A percentile compares a stretch with the other conserved stretches of the same genome.
Conservation (phyloP, 1,140 invertebrate genomes). For the Drepana arcuata region DNA sequence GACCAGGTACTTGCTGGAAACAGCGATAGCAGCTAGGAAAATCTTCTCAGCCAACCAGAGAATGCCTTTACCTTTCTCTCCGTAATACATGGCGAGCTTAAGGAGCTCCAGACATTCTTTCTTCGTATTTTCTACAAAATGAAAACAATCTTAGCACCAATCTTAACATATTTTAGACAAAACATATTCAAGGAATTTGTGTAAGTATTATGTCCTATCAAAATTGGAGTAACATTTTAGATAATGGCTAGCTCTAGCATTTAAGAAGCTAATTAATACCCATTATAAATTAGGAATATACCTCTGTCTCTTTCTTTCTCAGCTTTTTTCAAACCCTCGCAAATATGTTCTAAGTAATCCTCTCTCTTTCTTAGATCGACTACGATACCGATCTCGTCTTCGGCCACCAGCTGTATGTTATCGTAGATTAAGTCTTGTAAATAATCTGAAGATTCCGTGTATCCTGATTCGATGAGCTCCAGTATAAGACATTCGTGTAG, state of each 20-base stretch:
- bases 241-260: too few species aligned
- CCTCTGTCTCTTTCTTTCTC: conserved; percentile 56
- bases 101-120: conserved; percentile 58
- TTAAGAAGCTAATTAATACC: too few species aligned
- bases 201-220: too few species aligned
- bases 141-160: too few species aligned
- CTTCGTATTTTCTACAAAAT: conserved; percentile 43
- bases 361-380: conserved; percentile 53
- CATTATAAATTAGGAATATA: too few species aligned
- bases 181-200: too few species aligned
- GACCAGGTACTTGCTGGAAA: conserved; percentile 46
- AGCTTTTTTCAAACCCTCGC: conserved; percentile 42
- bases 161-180: too few species aligned
- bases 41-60: conserved; percentile 75
- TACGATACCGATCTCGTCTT: conserved; percentile 63
- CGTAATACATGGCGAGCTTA: conserved; percentile 58
- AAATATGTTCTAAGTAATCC: conserved; percentile 62
- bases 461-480: conserved; percentile 69
- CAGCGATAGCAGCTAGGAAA: conserved; percentile 56
- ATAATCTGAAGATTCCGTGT: conserved; percentile 56
- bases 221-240: too few species aligned
- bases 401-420: conserved; percentile 58
- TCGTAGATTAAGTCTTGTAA: conserved; percentile 69
- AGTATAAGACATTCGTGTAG: conserved; percentile 67
- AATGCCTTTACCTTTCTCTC: conserved; percentile 67